Evolutionary conservation across 2,797 vertebrate species (phyloP), one percentile per base, ranked within the genome.

Genomic region (Macropodus opercularis): DNA sequence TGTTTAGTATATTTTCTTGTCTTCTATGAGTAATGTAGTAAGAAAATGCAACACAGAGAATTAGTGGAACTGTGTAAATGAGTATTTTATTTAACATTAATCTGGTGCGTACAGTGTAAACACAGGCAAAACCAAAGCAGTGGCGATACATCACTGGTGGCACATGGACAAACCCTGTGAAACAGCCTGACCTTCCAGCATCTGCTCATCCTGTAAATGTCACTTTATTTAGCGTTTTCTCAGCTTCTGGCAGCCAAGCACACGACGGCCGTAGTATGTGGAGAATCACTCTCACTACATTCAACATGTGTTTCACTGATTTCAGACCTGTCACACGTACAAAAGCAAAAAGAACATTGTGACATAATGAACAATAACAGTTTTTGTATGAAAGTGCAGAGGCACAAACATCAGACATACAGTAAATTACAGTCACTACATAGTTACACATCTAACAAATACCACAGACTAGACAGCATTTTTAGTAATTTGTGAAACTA

Each of bases 51-150:
- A n/a, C n/a, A n/a, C n/a, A n/a, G n/a, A n/a, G n/a, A n/a, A n/a
- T n/a, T n/a, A n/a, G n/a, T n/a, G n/a, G n/a, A n/a, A n/a, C n/a
- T n/a, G n/a, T n/a, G n/a, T 44, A 41, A 31, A 72, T 77, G 42
- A 55, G 61, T 68, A 75, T 59, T 88, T 88, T 79, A 87, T 85
- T 88, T 26, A 76, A 82, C 74, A 35, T 67, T 55, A 58, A 53
- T 72, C 34, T 48, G 42, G 43, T 76, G 31, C 77, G 41, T 77
- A 70, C 74, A 79, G 32, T 58, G 81, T 67, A 85, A 67, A 82
- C 63, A 82, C 66, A 64, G 32, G 64, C 56, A 29, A 68, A 42
- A 72, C 22, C 52, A 24, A 72, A 64, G 63, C 36, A 42, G 53
- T 12, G 7, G 52, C 48, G 67, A 38, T 58, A 65, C 50, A 46